These are phyloP conservation scores for Sapayoa aenigma DNA, from an alignment of 2,113 vertebrate genomes.

Conservation along the genomic window DNA sequence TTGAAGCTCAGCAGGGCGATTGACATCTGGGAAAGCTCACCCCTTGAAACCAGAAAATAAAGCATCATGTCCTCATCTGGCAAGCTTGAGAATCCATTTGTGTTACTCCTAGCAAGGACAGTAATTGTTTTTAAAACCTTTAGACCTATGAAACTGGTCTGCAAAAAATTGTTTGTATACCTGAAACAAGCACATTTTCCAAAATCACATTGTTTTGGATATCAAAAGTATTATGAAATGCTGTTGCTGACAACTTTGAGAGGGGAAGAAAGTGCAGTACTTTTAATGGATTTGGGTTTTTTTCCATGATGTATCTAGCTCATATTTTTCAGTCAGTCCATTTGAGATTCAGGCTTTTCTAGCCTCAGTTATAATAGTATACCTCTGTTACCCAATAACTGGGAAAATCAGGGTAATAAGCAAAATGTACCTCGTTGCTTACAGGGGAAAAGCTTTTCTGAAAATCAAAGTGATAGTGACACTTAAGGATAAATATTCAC, in stretches of 20 bases:
- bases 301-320: not conserved
- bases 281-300: not conserved
- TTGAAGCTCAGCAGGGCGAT: constrained; percentile 22
- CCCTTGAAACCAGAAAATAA: constrained; percentile 13
- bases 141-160: constrained; percentile 16
- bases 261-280: not conserved
- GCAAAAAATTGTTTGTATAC: constrained; percentile 12
- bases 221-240: not conserved
- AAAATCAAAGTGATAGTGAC: not conserved
- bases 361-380: not conserved
- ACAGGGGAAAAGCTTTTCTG: not conserved
- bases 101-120: not conserved
- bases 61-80: not conserved
- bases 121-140: constrained; percentile 61
- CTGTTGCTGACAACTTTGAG: not conserved
- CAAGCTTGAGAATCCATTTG: constrained; percentile 31
- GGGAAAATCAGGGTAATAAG: not conserved
- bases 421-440: not conserved
- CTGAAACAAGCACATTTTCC: constrained; percentile 40
- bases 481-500: not conserved
- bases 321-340: not conserved
- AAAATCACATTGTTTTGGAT: constrained; percentile 9
- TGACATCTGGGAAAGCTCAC: constrained; percentile 36
- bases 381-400: not conserved
- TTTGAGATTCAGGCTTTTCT: not conserved